A percentile compares a stretch with the other conserved stretches of the same genome.
These are phyloP conservation scores for Rapana venosa DNA, from an alignment of 2,888 invertebrate species.

Conservation along the genomic window DNA sequence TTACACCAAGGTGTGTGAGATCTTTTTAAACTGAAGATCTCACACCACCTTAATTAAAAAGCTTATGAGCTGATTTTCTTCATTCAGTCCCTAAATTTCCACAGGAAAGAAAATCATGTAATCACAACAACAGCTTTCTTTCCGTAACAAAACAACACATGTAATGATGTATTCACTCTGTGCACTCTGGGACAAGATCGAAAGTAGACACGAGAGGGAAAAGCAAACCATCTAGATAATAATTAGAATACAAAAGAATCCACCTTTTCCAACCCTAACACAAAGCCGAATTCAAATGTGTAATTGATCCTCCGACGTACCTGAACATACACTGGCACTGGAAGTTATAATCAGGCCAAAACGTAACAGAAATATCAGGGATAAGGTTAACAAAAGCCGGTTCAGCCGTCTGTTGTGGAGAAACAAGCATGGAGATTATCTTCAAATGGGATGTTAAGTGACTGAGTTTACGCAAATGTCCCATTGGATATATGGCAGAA, in stretches of 20 bases:
- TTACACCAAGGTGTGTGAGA: no score
- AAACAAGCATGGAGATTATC: background rate
- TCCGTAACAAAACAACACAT: background rate
- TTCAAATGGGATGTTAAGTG: background rate
- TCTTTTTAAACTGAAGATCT: no score
- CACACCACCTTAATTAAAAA: no score
- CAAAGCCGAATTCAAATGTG: background rate
- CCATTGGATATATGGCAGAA: background rate
- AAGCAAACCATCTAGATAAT: background rate
- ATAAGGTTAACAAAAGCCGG: background rate
- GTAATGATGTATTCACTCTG: background rate
- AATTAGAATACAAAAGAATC: background rate
- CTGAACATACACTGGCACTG: background rate
- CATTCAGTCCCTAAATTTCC: no score
- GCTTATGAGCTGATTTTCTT: no score
- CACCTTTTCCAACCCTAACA: background rate
- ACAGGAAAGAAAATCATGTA: no score
- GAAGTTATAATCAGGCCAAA: background rate
- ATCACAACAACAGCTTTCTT: background rate
- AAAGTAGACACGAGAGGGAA: no score
- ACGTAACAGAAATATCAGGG: background rate
- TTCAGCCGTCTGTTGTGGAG: no score
- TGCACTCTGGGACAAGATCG: background rate
- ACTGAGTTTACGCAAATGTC: background rate
- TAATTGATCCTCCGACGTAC: background rate